Base-by-base conservation (phyloP, 53 echinoderm and acorn worm species). In the Paracentrotus lividus region DNA sequence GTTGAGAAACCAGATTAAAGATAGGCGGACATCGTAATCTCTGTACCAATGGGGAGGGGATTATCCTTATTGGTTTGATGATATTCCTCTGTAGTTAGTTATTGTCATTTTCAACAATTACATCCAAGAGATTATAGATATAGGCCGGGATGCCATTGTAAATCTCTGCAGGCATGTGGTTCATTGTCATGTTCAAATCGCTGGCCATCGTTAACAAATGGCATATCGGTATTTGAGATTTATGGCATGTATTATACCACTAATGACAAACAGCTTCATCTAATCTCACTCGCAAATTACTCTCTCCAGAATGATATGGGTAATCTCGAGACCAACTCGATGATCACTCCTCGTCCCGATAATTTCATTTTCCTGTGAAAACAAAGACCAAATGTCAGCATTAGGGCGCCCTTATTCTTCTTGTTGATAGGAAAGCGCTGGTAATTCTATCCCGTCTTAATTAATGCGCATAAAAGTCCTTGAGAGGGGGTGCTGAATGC, bases 381-480 rank as follows among this genome's bases (percentile, higher is more conserved):
- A 92, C 92, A 92, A 78, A 78, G 81, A 78, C 49, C 49, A 44
- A 90, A 72, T 90, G 90, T 68, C 72, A 72, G 69, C 49, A 89
- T 89, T 89, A 89, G 44, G 65, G 60, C 89, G 58, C 89, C 61
- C 89, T 59, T 61, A 64, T 57, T 89, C 88, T 85, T 88, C 59
- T 61, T 89, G 56, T 59, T 89, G 51, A 72, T 91, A 68, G 91
- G 75, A 72, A 68, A 68, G 47, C 75, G 31, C 32, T 61, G 78
- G 92, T 77, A 78, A 92, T 78, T 92, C 92, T 92, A 92, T 92
- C 92, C 81, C 92, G 44, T 92, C 92, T 92, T 92, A 92, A 92
- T 92, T 92, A 92, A 92, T 92, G 60, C 92, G 77, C 78, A 57
- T 58, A 78, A 78, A 78, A 38, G 54, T 58, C 92, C 81, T 78